phyloP scores from a whole-genome alignment of 2,797 vertebrate species.

The Tokudaia tokunoshimensis region DNA sequence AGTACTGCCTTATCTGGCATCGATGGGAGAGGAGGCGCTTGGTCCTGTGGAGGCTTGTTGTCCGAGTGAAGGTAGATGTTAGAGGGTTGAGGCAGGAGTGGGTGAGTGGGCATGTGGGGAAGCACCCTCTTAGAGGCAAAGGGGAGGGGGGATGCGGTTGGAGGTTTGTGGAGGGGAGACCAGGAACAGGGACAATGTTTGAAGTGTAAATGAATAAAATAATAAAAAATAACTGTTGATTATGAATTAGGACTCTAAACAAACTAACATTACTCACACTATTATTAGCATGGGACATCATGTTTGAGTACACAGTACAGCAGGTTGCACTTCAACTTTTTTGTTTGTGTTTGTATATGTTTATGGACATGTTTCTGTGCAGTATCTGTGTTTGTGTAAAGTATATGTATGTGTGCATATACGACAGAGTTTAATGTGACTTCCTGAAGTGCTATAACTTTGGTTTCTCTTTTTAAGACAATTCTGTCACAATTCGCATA shows the following conservation, averaged over 20 bases:
- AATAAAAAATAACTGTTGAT: neutral
- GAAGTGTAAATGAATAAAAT: neutral
- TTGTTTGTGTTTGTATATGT: neutral
- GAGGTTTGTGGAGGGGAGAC: neutral
- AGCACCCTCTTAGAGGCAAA: neutral
- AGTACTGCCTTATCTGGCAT: neutral
- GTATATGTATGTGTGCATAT: neutral
- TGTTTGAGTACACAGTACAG: neutral
- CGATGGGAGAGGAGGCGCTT: neutral
- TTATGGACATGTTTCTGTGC: neutral
- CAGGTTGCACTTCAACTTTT: neutral
- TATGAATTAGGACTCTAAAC: neutral
- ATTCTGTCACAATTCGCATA: neutral
- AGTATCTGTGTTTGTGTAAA: neutral
- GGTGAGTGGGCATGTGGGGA: neutral
- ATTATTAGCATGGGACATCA: neutral
- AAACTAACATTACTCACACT: neutral
- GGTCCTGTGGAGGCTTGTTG: neutral
- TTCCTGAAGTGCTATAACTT: neutral
- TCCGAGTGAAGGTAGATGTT: neutral
- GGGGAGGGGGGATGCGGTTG: fast-evolving
- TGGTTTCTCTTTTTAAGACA: neutral
- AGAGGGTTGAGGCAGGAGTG: neutral
- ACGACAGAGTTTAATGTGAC: neutral
- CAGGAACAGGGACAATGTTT: neutral